Percentiles rank a stretch among this genome's conserved stretches.
Evolutionary conservation across 2,888 invertebrate species (phyloP).

Genomic region (Heliothis peltigera): DNA sequence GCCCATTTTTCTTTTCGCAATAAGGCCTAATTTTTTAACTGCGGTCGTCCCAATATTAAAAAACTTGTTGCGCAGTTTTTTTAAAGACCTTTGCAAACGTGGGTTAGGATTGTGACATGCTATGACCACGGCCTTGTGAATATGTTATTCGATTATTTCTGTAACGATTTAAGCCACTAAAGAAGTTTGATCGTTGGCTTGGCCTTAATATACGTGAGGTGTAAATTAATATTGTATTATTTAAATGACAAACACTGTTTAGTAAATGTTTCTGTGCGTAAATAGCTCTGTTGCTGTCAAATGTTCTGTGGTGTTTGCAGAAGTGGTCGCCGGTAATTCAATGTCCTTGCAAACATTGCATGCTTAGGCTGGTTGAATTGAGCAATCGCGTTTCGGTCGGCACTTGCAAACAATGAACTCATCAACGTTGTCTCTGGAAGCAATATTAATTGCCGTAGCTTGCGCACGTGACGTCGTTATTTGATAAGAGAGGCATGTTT

Average conservation of each 20-base stretch:
- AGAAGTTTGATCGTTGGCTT: slow-evolving; percentile 21
- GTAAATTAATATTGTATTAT: slow-evolving; percentile 45
- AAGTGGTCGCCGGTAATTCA: slow-evolving; percentile 65
- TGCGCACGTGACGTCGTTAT: slow-evolving; percentile 65
- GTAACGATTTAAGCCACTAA: slow-evolving; percentile 25
- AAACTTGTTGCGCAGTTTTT: slow-evolving; percentile 71
- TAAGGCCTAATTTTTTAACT: slow-evolving; percentile 62
- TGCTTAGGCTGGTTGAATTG: slow-evolving; percentile 74
- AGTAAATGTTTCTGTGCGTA: slow-evolving; percentile 6
- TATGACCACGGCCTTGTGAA: slow-evolving; percentile 70
- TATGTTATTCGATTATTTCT: slow-evolving; percentile 43
- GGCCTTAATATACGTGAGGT: slow-evolving; percentile 36
- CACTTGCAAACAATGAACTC: slow-evolving; percentile 87
- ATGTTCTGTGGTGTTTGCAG: slow-evolving; percentile 50
- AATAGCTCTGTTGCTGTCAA: slow-evolving; percentile 15
- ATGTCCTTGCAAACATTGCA: slow-evolving; percentile 76
- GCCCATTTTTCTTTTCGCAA: slow-evolving; percentile 64
- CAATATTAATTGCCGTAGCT: slow-evolving; percentile 81
- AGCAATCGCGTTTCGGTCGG: slow-evolving; percentile 80
- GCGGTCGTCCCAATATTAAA: slow-evolving; percentile 65
- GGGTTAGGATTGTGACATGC: slow-evolving; percentile 73
- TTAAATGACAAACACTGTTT: slow-evolving; percentile 24
- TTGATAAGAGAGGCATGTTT: slow-evolving; percentile 66
- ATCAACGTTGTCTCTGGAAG: slow-evolving; percentile 76
- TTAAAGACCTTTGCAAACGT: slow-evolving; percentile 65